These are phyloP conservation scores for Nysson spinosus DNA, from an alignment of 2,888 invertebrate genomes.

Conservation along the genomic window DNA sequence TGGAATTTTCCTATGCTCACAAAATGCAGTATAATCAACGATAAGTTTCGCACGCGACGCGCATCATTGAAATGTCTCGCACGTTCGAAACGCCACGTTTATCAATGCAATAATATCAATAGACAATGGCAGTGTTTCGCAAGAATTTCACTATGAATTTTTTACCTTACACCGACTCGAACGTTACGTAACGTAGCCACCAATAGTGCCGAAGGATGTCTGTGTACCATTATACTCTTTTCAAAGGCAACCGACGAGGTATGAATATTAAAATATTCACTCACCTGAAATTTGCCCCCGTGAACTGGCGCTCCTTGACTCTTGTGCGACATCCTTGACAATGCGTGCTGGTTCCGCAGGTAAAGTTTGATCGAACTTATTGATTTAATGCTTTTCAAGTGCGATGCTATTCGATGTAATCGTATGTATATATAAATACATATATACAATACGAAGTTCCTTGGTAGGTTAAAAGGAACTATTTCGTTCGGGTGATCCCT, in stretches of 20 bases:
- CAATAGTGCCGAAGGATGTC: not conserved
- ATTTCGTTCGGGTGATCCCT: no score
- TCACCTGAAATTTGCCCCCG: slow-evolving; percentile 74
- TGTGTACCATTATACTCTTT: no score
- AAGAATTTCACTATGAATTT: slow-evolving; percentile 30
- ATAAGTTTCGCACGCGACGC: no score
- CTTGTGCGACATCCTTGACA: slow-evolving; percentile 69
- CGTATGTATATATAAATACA: not conserved
- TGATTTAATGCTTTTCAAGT: not conserved
- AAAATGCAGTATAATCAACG: no score
- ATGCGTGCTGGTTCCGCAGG: not conserved
- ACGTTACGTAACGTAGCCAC: slow-evolving; percentile 35
- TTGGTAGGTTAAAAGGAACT: no score
- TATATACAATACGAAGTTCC: no score
- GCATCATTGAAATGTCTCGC: no score
- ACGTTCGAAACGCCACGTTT: no score
- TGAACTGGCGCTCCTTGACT: slow-evolving; percentile 68
- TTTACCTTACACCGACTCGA: slow-evolving; percentile 19
- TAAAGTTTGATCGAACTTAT: slow-evolving; percentile 2
- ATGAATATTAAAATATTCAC: slow-evolving; percentile 32
- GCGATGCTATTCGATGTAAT: not conserved
- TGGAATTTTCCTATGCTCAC: no score
- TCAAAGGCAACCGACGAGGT: not conserved
- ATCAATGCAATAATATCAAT: no score
- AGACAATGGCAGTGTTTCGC: no score